Conservation (phyloP, 1,140 invertebrate species). For the Drosophila leontia region DNA sequence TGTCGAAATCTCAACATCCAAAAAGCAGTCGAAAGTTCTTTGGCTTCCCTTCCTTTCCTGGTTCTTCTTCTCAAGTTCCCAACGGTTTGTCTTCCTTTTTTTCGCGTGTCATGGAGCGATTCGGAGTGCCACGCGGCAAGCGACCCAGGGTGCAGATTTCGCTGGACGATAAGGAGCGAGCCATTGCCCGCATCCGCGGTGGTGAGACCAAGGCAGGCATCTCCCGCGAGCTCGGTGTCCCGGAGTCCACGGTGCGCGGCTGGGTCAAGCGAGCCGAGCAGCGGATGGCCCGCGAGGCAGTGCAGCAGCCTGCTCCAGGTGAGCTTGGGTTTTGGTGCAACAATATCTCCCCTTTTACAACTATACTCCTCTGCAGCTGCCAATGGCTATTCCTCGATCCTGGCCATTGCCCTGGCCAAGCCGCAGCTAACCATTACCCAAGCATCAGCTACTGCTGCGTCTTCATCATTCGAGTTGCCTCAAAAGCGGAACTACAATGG, state of each 20-base stretch:
- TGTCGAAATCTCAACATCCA: constrained; percentile 21
- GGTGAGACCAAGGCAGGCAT: constrained; percentile 75
- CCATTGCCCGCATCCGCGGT: constrained; percentile 65
- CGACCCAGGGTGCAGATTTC: constrained; percentile 68
- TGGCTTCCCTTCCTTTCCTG: background rate
- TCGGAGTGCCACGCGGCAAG: constrained; percentile 64
- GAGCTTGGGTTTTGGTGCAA: background rate
- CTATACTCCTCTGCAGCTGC: background rate
- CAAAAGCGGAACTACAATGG: constrained; percentile 51
- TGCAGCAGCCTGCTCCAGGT: constrained; percentile 24
- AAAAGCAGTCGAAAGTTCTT: constrained; percentile 28
- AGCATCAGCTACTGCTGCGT: background rate
- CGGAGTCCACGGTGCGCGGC: constrained; percentile 72
- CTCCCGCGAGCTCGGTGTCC: constrained; percentile 68
- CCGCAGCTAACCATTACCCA: constrained; percentile 19
- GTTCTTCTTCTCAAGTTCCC: background rate
- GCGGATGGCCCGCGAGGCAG: constrained; percentile 51
- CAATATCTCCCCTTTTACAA: background rate
- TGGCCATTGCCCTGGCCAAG: constrained; percentile 28
- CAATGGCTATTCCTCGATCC: constrained; percentile 6
- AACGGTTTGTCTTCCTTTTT: background rate
- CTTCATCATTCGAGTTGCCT: constrained; percentile 14
- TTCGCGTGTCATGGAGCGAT: constrained; percentile 41
- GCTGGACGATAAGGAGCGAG: constrained; percentile 62
- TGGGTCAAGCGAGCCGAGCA: constrained; percentile 73